Conservation (phyloP, 2,888 invertebrate species). For the Megamerina dolium region DNA sequence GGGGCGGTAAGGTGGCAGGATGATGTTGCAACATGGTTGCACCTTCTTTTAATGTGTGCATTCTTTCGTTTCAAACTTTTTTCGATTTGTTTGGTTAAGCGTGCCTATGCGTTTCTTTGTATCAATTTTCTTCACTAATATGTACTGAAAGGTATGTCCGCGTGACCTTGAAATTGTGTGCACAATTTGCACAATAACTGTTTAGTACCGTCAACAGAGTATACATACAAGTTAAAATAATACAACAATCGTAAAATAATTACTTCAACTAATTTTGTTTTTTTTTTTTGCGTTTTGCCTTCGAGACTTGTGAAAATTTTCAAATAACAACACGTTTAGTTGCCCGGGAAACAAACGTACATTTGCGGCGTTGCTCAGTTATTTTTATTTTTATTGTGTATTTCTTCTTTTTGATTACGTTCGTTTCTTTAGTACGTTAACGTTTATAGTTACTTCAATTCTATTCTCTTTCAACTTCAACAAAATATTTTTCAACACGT, state of each 20-base stretch:
- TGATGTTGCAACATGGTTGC: slow-evolving; percentile 40
- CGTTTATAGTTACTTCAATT: too few species aligned
- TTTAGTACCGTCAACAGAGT: too few species aligned
- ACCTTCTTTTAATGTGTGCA: slow-evolving; percentile 39
- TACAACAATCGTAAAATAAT: too few species aligned
- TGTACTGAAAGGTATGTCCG: too few species aligned
- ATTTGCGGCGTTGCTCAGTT: slow-evolving; percentile 15
- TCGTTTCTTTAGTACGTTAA: neutral
- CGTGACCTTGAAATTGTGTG: too few species aligned
- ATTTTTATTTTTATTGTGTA: slow-evolving; percentile 7
- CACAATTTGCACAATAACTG: too few species aligned
- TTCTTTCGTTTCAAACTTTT: slow-evolving; percentile 26
- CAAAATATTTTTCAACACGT: too few species aligned
- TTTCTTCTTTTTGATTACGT: slow-evolving; percentile 4
- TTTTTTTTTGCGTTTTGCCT: too few species aligned
- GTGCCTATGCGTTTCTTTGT: neutral
- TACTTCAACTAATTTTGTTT: too few species aligned
- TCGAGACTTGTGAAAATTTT: slow-evolving; percentile 11
- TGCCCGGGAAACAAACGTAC: slow-evolving; percentile 17
- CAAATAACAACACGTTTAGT: slow-evolving; percentile 16
- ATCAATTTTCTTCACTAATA: too few species aligned
- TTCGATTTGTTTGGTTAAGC: neutral
- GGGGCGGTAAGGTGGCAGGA: slow-evolving; percentile 22
- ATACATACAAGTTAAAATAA: too few species aligned
- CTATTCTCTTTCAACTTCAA: too few species aligned